Evolutionary conservation across 2,797 vertebrate genomes (phyloP), one percentile per base, ranked within the genome.

Genomic region (Enoplosus armatus): DNA sequence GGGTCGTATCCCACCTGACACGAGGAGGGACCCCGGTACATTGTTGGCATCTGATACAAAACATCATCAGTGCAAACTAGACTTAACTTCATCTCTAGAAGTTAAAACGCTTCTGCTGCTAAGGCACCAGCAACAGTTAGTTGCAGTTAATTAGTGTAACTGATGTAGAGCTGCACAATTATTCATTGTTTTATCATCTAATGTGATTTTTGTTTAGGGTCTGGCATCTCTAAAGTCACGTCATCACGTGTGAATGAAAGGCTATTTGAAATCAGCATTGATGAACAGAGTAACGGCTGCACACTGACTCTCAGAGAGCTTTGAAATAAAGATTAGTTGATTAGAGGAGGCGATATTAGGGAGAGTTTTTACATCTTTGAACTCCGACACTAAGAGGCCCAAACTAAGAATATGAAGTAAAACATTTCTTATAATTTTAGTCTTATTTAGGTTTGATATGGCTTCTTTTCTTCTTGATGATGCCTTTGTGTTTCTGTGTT

Each of bases 61-160:
- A 78, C 48, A 51, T 55, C 39, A 66, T 80, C 72, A 74, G 67
- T 73, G 73, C 59, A 73, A 11, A 45, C 43, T n/a, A 54, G 24
- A 68, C 20, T 47, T 65, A 12, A 73, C 64, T 67, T 77, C 55
- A 51, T 37, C 22, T 71, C 53, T 35, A 50, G 64, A 75, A 66
- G 66, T 51, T 53, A 48, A 53, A 84, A 80, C 8, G 2, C 41
- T 79, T 56, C 80, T 75, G 43, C 77, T 68, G 69, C 87, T 84
- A 90, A 93, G 93, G 92, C 92, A 93, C 91, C 77, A 73, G 82
- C 63, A 92, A 90, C 72, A 51, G 82, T 71, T 29, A 55, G 72
- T 73, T 76, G 54, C 77, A 79, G 67, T 54, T 48, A 29, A 5
- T 69, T 0, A 45, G 33, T 69, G 74, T 61, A 70, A 1, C 12